Conservation (phyloP, 2,113 vertebrate genomes). For the Chaetodon trifascialis region DNA sequence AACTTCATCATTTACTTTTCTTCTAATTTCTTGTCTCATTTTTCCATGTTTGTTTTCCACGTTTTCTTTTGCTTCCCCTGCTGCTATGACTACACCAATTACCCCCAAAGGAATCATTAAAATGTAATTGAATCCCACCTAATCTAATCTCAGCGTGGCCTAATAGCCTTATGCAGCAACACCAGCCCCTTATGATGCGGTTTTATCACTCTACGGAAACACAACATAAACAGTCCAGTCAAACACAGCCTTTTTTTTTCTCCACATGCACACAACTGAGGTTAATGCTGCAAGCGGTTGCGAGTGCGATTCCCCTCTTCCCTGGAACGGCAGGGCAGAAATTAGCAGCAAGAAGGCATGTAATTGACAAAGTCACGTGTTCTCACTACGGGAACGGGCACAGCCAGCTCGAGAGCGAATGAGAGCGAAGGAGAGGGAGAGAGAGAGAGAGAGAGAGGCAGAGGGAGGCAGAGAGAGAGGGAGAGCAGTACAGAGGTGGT, state of each 20-base stretch:
- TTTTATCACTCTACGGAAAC: background rate
- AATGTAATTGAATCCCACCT: conserved; percentile 65
- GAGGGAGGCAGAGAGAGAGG: conserved; percentile 75
- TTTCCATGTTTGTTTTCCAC: conserved; percentile 7
- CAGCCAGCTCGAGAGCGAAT: conserved; percentile 79
- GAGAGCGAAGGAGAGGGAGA: conserved; percentile 85
- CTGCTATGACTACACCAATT: conserved; percentile 50
- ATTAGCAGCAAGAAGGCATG: conserved; percentile 94
- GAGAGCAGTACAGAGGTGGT: conserved; percentile 69
- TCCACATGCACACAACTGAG: no score
- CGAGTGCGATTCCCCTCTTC: conserved; percentile 66
- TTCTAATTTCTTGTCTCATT: conserved; percentile 11
- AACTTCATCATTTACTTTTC: conserved; percentile 14
- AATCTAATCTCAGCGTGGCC: conserved; percentile 56
- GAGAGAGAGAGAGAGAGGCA: conserved; percentile 83
- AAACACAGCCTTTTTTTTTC: background rate
- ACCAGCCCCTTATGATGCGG: conserved; percentile 26
- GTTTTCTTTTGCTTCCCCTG: conserved; percentile 9
- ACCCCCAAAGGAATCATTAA: conserved; percentile 53
- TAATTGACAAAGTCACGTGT: conserved; percentile 98
- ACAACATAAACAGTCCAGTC: background rate
- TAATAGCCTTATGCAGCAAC: conserved; percentile 54
- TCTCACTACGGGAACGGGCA: conserved; percentile 88
- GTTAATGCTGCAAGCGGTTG: conserved; percentile 66
- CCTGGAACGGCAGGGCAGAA: conserved; percentile 79